These are phyloP conservation scores for Tapera naevia DNA, from an alignment of 2,797 vertebrate genomes.

Conservation along the genomic window DNA sequence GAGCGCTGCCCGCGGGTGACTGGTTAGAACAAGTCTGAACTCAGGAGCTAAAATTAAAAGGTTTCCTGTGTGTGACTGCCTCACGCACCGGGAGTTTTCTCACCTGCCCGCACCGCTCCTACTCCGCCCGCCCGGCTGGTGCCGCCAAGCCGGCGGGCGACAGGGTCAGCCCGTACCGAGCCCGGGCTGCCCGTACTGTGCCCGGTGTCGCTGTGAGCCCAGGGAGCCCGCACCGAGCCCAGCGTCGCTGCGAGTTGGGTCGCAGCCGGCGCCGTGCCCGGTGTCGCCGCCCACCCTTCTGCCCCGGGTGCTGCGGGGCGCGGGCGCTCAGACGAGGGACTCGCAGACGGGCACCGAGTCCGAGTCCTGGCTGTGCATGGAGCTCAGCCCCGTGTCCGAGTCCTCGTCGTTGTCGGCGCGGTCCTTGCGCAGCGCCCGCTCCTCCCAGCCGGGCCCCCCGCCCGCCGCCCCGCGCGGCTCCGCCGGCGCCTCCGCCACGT, in stretches of 20 bases:
- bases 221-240: too few relatives aligned
- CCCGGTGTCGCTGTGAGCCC: too few relatives aligned
- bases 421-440: conserved; percentile 80
- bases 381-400: conserved; percentile 96
- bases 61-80: conserved; percentile 57
- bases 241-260: too few relatives aligned
- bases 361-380: conserved; percentile 98
- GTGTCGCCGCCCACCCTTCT: background rate
- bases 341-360: conserved; percentile 91
- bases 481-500: conserved; percentile 47
- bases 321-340: conserved; percentile 85
- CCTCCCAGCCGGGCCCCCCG: conserved; percentile 78
- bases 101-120: background rate
- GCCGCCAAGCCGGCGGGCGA: too few relatives aligned
- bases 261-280: too few relatives aligned
- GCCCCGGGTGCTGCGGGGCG: background rate
- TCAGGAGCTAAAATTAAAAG: conserved; percentile 54
- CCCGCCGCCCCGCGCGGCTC: background rate
- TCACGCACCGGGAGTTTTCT: background rate
- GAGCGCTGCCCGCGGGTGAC: conserved; percentile 43
- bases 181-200: too few relatives aligned
- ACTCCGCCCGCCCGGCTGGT: background rate
- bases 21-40: conserved; percentile 67
- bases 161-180: too few relatives aligned
- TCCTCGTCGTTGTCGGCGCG: conserved; percentile 90